Percentiles rank a stretch among this genome's conserved stretches.
Evolutionary conservation across 92 coral and sea anemone genomes (phyloP).

Genomic region (Zoanthus gigantus): DNA sequence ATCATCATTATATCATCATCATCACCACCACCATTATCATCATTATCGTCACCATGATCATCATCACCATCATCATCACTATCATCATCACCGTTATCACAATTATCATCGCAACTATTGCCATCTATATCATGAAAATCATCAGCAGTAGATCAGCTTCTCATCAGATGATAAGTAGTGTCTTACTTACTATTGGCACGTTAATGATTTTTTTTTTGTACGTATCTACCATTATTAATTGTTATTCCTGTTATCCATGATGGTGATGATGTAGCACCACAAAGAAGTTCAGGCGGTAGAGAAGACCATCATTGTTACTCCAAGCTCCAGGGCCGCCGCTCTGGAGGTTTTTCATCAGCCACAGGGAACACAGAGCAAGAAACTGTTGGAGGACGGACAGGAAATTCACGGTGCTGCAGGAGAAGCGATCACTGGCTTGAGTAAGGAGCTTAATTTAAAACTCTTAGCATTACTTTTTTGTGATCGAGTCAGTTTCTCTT

Average conservation of each 20-base stretch:
- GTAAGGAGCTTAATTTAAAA: conserved; percentile 59
- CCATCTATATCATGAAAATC: no score
- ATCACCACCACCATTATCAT: no score
- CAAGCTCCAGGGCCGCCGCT: conserved; percentile 86
- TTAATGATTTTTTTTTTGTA: neutral
- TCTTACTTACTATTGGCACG: neutral
- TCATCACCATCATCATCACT: no score
- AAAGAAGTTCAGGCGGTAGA: conserved; percentile 90
- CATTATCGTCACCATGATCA: no score
- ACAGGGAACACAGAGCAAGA: conserved; percentile 61
- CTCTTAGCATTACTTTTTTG: neutral
- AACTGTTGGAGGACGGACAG: conserved; percentile 85
- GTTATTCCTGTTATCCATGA: no score
- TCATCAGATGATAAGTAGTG: neutral
- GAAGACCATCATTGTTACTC: conserved; percentile 77
- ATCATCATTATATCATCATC: no score
- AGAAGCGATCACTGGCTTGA: conserved; percentile 76
- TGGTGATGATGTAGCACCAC: conserved; percentile 62
- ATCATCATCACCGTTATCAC: no score
- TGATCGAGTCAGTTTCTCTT: neutral
- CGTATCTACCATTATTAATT: neutral
- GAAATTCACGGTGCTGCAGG: conserved; percentile 90
- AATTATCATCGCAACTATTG: no score
- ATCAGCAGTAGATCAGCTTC: no score
- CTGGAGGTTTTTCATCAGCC: conserved; percentile 76